Conservation (phyloP, 2,888 invertebrate genomes). For the Sinotaia quadrata region DNA sequence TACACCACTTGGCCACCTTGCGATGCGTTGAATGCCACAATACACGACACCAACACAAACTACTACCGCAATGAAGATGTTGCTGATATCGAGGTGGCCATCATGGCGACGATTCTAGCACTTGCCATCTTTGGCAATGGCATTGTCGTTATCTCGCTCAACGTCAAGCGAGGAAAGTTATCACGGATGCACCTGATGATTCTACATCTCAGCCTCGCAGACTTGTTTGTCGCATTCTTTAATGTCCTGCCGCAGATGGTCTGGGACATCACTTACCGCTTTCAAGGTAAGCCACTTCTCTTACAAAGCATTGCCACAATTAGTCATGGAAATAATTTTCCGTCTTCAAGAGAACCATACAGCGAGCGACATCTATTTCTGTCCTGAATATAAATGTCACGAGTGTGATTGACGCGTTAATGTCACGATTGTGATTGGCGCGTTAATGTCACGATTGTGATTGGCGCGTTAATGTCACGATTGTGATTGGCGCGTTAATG, state of each 20-base stretch:
- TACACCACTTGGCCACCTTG: no score
- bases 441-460: no score
- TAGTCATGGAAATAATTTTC: no score
- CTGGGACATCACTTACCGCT: conserved; percentile 78
- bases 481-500: no score
- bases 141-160: conserved; percentile 77
- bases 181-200: conserved; percentile 82
- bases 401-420: no score
- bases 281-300: conserved; percentile 75
- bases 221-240: conserved; percentile 80
- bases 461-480: no score
- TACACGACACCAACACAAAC: conserved; percentile 11
- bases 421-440: no score
- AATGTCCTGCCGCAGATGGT: conserved; percentile 80
- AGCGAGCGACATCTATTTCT: no score
- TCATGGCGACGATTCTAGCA: conserved; percentile 36
- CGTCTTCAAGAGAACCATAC: no score
- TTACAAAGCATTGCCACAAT: no score
- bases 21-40: no score
- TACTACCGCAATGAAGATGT: conserved; percentile 31
- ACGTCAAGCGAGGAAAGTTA: conserved; percentile 76
- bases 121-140: conserved; percentile 71
- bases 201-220: conserved; percentile 80
- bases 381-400: no score
- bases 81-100: conserved; percentile 37